Base-by-base conservation (phyloP, 1,140 invertebrate genomes). In the Spodoptera frugiperda region DNA sequence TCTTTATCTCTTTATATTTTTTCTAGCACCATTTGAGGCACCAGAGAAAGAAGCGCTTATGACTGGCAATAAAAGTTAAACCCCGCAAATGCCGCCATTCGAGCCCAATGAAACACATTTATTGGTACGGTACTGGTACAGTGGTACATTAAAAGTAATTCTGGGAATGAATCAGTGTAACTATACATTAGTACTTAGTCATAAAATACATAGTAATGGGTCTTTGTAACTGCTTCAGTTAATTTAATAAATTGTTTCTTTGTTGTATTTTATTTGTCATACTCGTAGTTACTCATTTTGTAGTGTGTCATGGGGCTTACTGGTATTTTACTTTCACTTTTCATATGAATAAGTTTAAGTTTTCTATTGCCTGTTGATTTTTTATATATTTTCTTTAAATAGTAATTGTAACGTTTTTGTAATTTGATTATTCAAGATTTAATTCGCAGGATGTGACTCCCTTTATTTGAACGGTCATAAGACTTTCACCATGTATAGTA, bases 31-130 rank as follows among this genome's bases (percentile, higher is more conserved):
- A 61, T 61, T 61, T 44, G n/a, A 39, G 44, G 33, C 44, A 44
- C 8, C n/a, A 14, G 6, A 39, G 30, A 39, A 17, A 61, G 33
- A 61, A 14, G 57, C 30, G 15, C 39, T 61, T 30, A 61, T 61
- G 33, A 33, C 33, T 10, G 8, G 57, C 30, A 61, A 61, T 61
- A 39, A 61, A 61, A 61, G 57, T 61, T 61, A 61, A 61, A 33
- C 30, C 57, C 30, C 17, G 5, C 17, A 15, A 61, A 61, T 61
- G 57, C 44, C 57, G 57, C 44, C 57, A 61, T 61, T 61, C 54
- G 33, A 39, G 10, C 15, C 30, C 30, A 39, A 61, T 61, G 25
- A 61, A 61, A 44, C 44, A 30, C 55, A 17, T 61, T 9, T 15
- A 61, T 61, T 61, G 9, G 15, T 8, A 39, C 57, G 9, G 15